Percentiles rank a stretch among this genome's conserved stretches.
Conservation (phyloP, 2,888 invertebrate genomes). For the Encarsia formosa region DNA sequence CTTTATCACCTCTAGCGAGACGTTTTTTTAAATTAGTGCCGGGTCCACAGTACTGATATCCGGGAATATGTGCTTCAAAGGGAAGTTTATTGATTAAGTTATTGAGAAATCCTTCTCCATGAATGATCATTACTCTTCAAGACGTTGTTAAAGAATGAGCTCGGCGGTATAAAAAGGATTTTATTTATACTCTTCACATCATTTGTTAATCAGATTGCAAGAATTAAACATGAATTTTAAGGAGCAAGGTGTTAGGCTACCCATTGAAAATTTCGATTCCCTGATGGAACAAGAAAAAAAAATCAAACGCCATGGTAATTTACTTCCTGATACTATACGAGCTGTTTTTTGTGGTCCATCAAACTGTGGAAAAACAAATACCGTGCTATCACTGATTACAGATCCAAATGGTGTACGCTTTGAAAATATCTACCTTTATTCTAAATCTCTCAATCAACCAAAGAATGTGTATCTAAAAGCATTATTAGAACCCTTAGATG, state of each 20-base stretch:
- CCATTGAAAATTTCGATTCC: background rate
- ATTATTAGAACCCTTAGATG: no score
- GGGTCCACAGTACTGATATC: background rate
- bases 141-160: background rate
- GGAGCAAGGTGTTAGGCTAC: background rate
- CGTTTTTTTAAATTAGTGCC: slow-evolving; percentile 32
- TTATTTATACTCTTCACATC: background rate
- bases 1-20: slow-evolving; percentile 22
- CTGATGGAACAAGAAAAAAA: background rate
- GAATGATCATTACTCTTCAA: background rate
- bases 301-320: background rate
- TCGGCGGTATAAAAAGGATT: background rate
- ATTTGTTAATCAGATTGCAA: background rate
- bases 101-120: background rate
- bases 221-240: background rate
- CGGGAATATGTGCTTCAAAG: background rate
- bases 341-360: background rate
- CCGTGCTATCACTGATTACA: no score
- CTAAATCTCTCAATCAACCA: no score
- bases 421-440: no score
- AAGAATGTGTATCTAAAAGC: no score
- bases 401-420: no score
- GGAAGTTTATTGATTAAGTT: background rate
- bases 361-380: slow-evolving; percentile 1
- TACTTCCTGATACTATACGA: background rate